phyloP scores from a whole-genome alignment of 2,113 vertebrate genomes.

The Pangasianodon gigas region DNA sequence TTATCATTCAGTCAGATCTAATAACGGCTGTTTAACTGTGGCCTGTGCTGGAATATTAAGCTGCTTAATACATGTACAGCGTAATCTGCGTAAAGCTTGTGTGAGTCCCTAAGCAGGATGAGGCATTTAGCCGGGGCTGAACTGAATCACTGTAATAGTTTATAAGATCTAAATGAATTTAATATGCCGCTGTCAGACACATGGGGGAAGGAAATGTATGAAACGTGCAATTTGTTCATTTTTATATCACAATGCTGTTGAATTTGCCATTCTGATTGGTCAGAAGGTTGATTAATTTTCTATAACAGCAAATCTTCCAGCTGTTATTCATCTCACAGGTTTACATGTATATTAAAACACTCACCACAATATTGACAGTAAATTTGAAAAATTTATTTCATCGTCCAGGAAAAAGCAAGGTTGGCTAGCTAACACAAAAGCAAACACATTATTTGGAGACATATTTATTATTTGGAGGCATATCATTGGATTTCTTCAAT shows the following conservation, averaged over 20 bases:
- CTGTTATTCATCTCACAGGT: too few relatives aligned
- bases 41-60: slow-evolving; percentile 58
- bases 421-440: too few relatives aligned
- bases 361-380: too few relatives aligned
- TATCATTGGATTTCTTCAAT: background rate
- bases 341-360: too few relatives aligned
- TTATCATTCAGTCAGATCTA: slow-evolving; percentile 75
- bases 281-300: background rate
- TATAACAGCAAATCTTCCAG: background rate
- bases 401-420: too few relatives aligned
- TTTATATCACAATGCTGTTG: background rate
- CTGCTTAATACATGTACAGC: slow-evolving; percentile 59
- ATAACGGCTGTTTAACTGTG: slow-evolving; percentile 63
- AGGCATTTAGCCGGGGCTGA: slow-evolving; percentile 44
- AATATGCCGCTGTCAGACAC: slow-evolving; percentile 13
- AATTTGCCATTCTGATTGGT: background rate
- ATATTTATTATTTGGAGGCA: background rate
- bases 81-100: slow-evolving; percentile 58
- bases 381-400: too few relatives aligned
- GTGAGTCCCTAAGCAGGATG: slow-evolving; percentile 27
- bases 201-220: background rate
- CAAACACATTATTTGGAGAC: too few relatives aligned
- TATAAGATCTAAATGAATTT: slow-evolving; percentile 30
- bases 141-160: slow-evolving; percentile 37
- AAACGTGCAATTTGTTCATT: background rate